Evolutionary conservation across 2,113 vertebrate genomes (phyloP).

Genomic region (Axis porcinus): DNA sequence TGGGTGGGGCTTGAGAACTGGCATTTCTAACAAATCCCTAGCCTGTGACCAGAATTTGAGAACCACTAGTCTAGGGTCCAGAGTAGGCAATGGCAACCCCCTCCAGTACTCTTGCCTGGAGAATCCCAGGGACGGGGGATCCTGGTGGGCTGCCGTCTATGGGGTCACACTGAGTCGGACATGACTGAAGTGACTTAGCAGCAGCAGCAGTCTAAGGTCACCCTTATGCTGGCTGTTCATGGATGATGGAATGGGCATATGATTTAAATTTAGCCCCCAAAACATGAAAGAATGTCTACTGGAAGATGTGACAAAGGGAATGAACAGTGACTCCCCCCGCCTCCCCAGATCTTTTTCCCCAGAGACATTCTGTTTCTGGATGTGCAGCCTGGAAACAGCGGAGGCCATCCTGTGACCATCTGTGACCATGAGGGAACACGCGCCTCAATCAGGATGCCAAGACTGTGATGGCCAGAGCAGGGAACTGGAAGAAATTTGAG

Average conservation of each 20-base stretch:
- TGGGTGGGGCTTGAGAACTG: not conserved
- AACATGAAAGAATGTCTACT: not conserved
- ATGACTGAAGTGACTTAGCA: too few relatives aligned
- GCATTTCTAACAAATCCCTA: not conserved
- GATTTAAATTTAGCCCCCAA: not conserved
- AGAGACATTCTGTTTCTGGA: not conserved
- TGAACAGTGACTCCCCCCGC: fast-evolving
- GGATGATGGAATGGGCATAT: not conserved
- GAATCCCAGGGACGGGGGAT: too few relatives aligned
- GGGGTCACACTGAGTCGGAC: too few relatives aligned
- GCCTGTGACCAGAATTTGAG: not conserved
- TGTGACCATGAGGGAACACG: not conserved
- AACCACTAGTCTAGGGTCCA: not conserved
- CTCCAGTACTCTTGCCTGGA: too few relatives aligned
- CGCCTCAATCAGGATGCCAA: not conserved
- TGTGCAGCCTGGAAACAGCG: not conserved
- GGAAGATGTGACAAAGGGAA: not conserved
- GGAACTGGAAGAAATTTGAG: not conserved
- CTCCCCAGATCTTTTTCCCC: not conserved
- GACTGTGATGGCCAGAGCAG: not conserved
- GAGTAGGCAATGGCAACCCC: too few relatives aligned
- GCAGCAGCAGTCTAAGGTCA: not conserved
- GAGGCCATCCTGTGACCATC: not conserved
- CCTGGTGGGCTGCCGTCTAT: too few relatives aligned
- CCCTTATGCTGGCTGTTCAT: not conserved